Conservation (phyloP, 2,113 vertebrate species). For the Trochalopteron elliotii region DNA sequence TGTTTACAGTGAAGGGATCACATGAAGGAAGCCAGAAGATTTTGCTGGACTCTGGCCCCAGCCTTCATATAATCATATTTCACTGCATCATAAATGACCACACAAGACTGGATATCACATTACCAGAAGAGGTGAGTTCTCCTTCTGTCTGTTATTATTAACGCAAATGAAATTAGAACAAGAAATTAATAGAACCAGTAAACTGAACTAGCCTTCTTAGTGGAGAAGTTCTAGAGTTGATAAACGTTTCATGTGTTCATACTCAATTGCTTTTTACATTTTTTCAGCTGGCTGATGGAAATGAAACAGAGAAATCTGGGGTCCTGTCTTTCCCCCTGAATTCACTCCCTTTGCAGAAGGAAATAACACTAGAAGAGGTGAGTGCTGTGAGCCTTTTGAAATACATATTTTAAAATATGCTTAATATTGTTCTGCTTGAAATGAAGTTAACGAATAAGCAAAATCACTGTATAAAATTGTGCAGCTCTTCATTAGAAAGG, state of each 20-base stretch:
- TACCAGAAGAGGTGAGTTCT: slow-evolving; percentile 10
- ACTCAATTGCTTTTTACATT: not conserved
- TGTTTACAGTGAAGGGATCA: slow-evolving; percentile 77
- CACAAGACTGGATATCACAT: slow-evolving; percentile 56
- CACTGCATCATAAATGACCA: slow-evolving; percentile 76
- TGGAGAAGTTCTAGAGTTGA: not conserved
- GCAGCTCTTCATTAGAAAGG: not conserved
- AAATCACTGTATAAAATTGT: not conserved
- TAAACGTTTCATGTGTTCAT: not conserved
- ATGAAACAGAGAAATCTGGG: not conserved
- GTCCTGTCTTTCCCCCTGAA: slow-evolving; percentile 55
- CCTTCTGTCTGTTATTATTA: not conserved
- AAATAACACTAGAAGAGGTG: slow-evolving; percentile 69
- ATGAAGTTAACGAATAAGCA: not conserved
- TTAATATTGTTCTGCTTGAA: not conserved
- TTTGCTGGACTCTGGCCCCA: not conserved
- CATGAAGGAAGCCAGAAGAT: slow-evolving; percentile 70
- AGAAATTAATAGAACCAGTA: not conserved
- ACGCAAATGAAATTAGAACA: not conserved
- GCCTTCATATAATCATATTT: slow-evolving; percentile 58
- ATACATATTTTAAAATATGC: not conserved
- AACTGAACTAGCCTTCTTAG: not conserved
- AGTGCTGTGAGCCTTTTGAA: not conserved
- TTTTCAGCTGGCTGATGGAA: slow-evolving; percentile 18
- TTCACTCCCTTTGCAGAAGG: slow-evolving; percentile 50